Base-by-base conservation (phyloP, 1,140 invertebrate species). In the Andricus grossulariae region DNA sequence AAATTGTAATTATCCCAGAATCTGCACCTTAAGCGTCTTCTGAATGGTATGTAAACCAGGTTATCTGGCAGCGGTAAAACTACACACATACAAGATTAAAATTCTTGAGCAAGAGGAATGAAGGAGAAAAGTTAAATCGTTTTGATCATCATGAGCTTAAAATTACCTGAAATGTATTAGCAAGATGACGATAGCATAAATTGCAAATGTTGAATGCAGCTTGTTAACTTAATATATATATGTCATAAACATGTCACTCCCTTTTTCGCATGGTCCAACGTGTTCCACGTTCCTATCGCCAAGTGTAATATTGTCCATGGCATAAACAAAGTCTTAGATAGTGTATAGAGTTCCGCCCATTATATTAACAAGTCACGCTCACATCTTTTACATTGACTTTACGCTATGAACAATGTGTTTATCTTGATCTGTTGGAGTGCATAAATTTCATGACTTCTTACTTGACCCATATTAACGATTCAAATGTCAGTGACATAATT, bases 401-500 rank as follows among this genome's bases (percentile, higher is more conserved):
- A 66, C 60, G 45, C 60, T 66, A 25, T 60, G 25, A 66, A 66
- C 60, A 66, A 66, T 66, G 60, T 66, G 21, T 66, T 66, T 66
- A 66, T 66, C 60, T 66, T 66, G 45, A 66, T 66, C 60, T 66
- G 32, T 66, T 39, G 15, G 15, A 16, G 25, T 66, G 25, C 45
- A 39, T 66, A 66, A 66, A 39, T 15, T 45, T 45, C 32, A 66
- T 66, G 32, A 66, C 60, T 32, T 16, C 60, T 45, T 39, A 45
- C 39, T 66, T 66, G 60, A 66, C 60, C 25, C 39, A 25, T 66
- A 66, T 66, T 32, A 66, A 66, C 25, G 60, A 66, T 66, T 66
- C 60, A 66, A 66, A 66, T 66, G 60, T 39, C 60, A 66, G 15
- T 66, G 60, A 66, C 60, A 66, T 66, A 66, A 66, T 66, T 66